Conservation (phyloP, 2,113 vertebrate genomes). For the Willisornis vidua region DNA sequence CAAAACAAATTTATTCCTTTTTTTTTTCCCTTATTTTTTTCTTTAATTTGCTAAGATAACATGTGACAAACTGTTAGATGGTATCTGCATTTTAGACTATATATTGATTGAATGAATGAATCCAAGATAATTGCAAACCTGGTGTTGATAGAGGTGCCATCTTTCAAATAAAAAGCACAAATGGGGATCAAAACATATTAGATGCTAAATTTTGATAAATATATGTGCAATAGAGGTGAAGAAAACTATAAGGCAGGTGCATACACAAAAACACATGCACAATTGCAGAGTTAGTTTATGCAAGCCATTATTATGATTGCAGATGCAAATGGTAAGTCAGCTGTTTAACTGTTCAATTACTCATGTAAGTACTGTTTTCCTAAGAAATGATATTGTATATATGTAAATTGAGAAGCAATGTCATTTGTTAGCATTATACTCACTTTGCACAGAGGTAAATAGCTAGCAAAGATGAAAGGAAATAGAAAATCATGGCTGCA, state of each 20-base stretch:
- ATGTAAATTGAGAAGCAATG: constrained; percentile 52
- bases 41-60: not conserved
- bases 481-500: constrained; percentile 22
- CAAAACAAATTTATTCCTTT: not conserved
- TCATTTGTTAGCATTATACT: constrained; percentile 51
- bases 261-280: not conserved
- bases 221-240: not conserved
- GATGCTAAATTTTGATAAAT: not conserved
- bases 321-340: constrained; percentile 60
- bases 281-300: constrained; percentile 20
- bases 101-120: not conserved
- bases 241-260: constrained; percentile 19
- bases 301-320: constrained; percentile 42
- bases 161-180: not conserved
- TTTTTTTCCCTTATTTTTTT: not conserved
- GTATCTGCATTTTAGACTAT: not conserved
- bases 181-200: not conserved
- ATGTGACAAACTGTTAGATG: not conserved
- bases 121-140: not conserved
- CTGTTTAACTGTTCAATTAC: constrained; percentile 63
- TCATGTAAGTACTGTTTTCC: constrained; percentile 57
- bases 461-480: constrained; percentile 43
- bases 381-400: constrained; percentile 39
- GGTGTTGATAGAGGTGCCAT: not conserved
- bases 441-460: constrained; percentile 41